phyloP scores from a whole-genome alignment of 2,113 vertebrate genomes.

The Lepisosteus osseus region DNA sequence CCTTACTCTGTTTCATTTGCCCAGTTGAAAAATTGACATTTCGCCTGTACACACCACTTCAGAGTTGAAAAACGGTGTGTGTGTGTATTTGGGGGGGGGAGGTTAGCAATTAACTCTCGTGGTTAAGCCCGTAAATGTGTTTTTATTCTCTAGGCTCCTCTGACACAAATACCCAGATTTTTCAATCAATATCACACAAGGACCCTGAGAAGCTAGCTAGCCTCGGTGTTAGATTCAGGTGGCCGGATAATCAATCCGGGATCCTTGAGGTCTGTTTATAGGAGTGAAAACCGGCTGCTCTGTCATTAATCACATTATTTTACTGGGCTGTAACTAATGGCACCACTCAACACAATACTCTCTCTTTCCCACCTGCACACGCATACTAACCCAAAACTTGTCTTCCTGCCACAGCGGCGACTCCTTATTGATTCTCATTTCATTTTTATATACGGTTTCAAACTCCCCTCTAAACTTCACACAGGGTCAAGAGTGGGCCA shows the following conservation, averaged over 20 bases:
- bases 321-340: not conserved
- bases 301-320: not conserved
- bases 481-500: too few species aligned
- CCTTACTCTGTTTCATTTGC: too few species aligned
- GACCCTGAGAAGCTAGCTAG: slow-evolving; percentile 9
- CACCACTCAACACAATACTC: not conserved
- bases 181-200: slow-evolving; percentile 25
- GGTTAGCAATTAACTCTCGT: slow-evolving; percentile 29
- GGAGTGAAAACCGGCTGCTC: not conserved
- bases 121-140: slow-evolving; percentile 10
- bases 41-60: slow-evolving; percentile 29
- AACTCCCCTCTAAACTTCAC: too few species aligned
- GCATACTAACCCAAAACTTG: too few species aligned
- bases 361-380: not conserved
- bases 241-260: slow-evolving; percentile 6
- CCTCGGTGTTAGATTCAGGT: not conserved
- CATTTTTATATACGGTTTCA: too few species aligned
- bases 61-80: slow-evolving; percentile 11
- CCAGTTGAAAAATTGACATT: not conserved
- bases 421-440: too few species aligned
- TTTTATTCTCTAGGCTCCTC: slow-evolving; percentile 18
- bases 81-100: slow-evolving; percentile 15
- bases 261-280: not conserved
- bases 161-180: slow-evolving; percentile 16
- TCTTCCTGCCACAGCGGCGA: too few species aligned